These are phyloP conservation scores for Biston betularia DNA, from an alignment of 2,888 invertebrate genomes.

Conservation along the genomic window DNA sequence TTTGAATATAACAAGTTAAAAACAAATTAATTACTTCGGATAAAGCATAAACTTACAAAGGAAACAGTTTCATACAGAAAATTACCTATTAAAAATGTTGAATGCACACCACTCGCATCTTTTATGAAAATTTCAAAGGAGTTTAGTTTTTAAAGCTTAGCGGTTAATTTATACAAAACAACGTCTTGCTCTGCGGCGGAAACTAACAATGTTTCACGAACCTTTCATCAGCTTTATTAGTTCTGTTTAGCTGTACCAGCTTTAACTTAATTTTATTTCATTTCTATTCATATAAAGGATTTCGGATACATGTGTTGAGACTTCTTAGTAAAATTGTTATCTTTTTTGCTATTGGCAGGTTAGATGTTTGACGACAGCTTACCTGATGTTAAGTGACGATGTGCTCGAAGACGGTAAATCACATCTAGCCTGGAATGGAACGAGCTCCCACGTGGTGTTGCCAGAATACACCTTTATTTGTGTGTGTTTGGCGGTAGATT, in stretches of 20 bases:
- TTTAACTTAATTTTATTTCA: slow-evolving; percentile 18
- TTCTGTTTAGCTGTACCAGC: slow-evolving; percentile 16
- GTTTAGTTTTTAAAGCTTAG: slow-evolving; percentile 70
- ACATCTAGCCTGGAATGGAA: too few species aligned
- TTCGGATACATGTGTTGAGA: background rate
- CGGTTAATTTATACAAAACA: slow-evolving; percentile 70
- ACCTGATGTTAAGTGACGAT: too few species aligned
- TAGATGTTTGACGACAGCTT: too few species aligned
- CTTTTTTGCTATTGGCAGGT: too few species aligned
- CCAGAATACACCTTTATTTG: too few species aligned
- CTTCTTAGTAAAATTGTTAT: background rate
- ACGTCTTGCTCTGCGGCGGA: slow-evolving; percentile 48
- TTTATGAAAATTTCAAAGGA: slow-evolving; percentile 73
- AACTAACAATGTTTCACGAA: slow-evolving; percentile 34
- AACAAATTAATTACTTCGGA: slow-evolving; percentile 43
- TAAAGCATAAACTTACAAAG: slow-evolving; percentile 56
- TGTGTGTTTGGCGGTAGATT: too few species aligned
- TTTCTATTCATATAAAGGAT: slow-evolving; percentile 1
- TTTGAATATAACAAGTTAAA: slow-evolving; percentile 10
- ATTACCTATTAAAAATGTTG: slow-evolving; percentile 63
- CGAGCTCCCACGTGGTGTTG: too few species aligned
- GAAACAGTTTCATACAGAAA: slow-evolving; percentile 60
- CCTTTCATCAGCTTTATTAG: slow-evolving; percentile 31
- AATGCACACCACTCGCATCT: slow-evolving; percentile 63
- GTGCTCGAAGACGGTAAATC: too few species aligned